Base-by-base conservation (phyloP, 1,140 invertebrate genomes). In the Thrips palmi region DNA sequence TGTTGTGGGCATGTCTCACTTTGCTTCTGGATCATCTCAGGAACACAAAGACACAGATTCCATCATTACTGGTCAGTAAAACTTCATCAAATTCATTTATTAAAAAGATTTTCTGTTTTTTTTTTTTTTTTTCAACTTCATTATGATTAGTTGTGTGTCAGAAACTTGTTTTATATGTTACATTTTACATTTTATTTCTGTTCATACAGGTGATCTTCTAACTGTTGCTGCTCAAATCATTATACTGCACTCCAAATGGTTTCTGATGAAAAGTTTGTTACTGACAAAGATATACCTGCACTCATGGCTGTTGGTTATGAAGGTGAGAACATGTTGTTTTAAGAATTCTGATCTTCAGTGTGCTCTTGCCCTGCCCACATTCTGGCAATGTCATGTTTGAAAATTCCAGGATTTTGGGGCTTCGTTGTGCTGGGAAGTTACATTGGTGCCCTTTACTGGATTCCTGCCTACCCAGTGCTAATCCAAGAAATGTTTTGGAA, bases 291-390 rank as follows among this genome's bases (percentile, higher is more conserved):
- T 57, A 84, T 94, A 28, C 78, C 84, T 1, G 68, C 78, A 3
- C 53, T 83, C 41, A 80, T 74, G 63, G 88, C 84, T 18, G 83
- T 93, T 27, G 91, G 91, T 4, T 91, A 81, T 79, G 89, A 96
- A 69, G 91, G 79, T 71, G 54, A 47, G 39, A 25, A 24, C 7
- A 39, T 29, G 32, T 11, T 20, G 12, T 15, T 7, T 40, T 33
- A 12, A 17, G 12, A 17, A 15, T 41, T 22, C 14, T 29, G 15
- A 38, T n/a, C 11, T 37, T 41, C 15, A 10, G n/a, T 12, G 19
- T 21, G 40, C 6, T n/a, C 19, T 22, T 10, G 11, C n/a, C n/a
- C n/a, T n/a, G n/a, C n/a, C 12, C 8, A 24, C 10, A 27, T 11
- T 22, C 5, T 33, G 6, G 28, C 40, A 32, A 43, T 40, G 30